Conservation (phyloP, 2,113 vertebrate genomes). For the Spermophilus dauricus region DNA sequence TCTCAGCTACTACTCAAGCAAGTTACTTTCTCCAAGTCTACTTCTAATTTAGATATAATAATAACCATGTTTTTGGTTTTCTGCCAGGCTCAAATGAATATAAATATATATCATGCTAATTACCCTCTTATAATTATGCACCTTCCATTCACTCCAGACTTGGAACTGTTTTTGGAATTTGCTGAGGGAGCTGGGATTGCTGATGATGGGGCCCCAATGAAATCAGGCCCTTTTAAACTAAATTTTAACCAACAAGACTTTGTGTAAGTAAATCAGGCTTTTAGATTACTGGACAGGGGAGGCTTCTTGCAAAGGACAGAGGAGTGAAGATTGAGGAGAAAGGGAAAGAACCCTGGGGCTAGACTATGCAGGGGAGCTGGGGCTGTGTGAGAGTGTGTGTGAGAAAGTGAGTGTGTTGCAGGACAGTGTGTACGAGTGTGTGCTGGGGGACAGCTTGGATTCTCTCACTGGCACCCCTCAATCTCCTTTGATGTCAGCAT, state of each 20-base stretch:
- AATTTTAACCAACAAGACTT: background rate
- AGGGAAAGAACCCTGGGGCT: no score
- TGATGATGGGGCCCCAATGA: background rate
- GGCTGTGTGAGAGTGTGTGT: background rate
- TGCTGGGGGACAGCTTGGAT: background rate
- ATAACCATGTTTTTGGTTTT: constrained; percentile 46
- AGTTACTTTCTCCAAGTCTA: background rate
- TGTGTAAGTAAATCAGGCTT: background rate
- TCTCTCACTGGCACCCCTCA: background rate
- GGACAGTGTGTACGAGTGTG: background rate
- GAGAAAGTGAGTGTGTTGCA: no score
- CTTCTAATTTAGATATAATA: constrained; percentile 25
- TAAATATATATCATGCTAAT: constrained; percentile 36
- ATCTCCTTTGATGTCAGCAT: background rate
- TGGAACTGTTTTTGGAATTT: constrained; percentile 58
- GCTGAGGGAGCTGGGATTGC: constrained; percentile 37
- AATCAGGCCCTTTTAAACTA: background rate
- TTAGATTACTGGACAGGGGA: background rate
- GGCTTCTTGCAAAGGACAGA: background rate
- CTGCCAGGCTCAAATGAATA: constrained; percentile 64
- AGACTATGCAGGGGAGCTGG: background rate
- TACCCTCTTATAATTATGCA: constrained; percentile 21
- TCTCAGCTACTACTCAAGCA: background rate
- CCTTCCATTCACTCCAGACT: constrained; percentile 40
- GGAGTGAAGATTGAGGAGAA: background rate